phyloP scores from a whole-genome alignment of 2,888 invertebrate species.

The Noctuana brunneofusca region DNA sequence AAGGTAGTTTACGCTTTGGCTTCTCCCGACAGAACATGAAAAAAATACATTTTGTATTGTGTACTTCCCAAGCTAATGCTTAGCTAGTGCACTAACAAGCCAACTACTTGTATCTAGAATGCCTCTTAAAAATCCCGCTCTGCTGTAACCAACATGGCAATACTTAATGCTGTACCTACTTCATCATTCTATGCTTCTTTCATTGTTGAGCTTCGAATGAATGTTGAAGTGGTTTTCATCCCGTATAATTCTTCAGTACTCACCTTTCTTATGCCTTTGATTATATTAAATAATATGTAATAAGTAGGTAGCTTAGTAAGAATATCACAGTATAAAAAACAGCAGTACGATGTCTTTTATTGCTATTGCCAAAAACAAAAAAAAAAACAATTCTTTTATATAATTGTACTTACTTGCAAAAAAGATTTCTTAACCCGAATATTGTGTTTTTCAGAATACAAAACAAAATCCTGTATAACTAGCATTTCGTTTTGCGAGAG shows the following conservation, averaged over 20 bases:
- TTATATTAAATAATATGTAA: too few relatives aligned
- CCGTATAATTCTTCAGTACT: not conserved
- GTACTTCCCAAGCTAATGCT: not conserved
- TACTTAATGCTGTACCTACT: not conserved
- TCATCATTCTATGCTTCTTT: not conserved
- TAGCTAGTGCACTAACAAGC: not conserved
- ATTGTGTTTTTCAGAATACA: too few relatives aligned
- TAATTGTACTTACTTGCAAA: too few relatives aligned
- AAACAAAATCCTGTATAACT: not conserved
- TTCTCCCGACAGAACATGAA: not conserved
- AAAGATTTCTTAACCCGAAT: too few relatives aligned
- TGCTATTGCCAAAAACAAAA: too few relatives aligned
- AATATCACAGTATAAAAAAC: too few relatives aligned
- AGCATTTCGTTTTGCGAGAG: not conserved
- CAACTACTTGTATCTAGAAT: constrained; percentile 2
- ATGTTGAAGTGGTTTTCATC: not conserved
- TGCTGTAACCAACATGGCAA: not conserved
- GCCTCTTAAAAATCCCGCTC: not conserved
- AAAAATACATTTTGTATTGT: not conserved
- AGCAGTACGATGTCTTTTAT: too few relatives aligned
- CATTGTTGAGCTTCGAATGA: not conserved
- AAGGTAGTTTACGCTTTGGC: not conserved
- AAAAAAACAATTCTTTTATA: too few relatives aligned
- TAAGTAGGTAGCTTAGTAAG: too few relatives aligned
- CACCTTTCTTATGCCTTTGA: not conserved